Conservation (phyloP, 1,140 invertebrate species). For the Drosophila virilis region DNA sequence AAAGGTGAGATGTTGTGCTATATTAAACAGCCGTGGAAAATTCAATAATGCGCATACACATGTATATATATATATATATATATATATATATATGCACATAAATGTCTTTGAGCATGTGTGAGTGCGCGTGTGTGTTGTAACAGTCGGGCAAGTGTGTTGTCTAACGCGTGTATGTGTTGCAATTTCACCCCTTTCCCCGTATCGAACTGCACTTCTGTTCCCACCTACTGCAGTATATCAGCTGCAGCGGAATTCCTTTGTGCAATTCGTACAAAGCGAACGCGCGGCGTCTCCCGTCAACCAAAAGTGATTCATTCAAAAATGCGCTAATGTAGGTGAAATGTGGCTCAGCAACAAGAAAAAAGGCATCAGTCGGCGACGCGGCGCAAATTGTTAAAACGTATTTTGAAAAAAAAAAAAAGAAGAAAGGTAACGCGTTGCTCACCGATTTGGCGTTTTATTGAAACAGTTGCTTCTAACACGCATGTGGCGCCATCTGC, state of each 20-base stretch:
- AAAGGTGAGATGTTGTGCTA: slow-evolving; percentile 38
- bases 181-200: slow-evolving; percentile 28
- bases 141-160: slow-evolving; percentile 46
- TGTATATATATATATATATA: slow-evolving; percentile 31
- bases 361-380: slow-evolving; percentile 10
- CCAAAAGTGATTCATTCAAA: slow-evolving; percentile 44
- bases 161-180: slow-evolving; percentile 38
- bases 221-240: slow-evolving; percentile 16
- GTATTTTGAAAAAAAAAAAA: slow-evolving; percentile 8
- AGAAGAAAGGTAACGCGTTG: slow-evolving; percentile 4
- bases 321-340: slow-evolving; percentile 31
- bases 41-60: slow-evolving; percentile 69
- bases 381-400: slow-evolving; percentile 16
- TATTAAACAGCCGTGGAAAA: slow-evolving; percentile 53
- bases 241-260: slow-evolving; percentile 43
- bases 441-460: slow-evolving; percentile 27
- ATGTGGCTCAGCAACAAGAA: slow-evolving; percentile 43
- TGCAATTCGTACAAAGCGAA: slow-evolving; percentile 14
- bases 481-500: slow-evolving; percentile 27
- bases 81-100: slow-evolving; percentile 23
- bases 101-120: slow-evolving; percentile 14
- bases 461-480: slow-evolving; percentile 59
- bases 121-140: slow-evolving; percentile 58
- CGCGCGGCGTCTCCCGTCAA: slow-evolving; percentile 19
- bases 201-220: background rate